A percentile compares a stretch with the other conserved stretches of the same genome.
phyloP scores from a whole-genome alignment of 2,888 invertebrate species.

The Ligdia adustata region DNA sequence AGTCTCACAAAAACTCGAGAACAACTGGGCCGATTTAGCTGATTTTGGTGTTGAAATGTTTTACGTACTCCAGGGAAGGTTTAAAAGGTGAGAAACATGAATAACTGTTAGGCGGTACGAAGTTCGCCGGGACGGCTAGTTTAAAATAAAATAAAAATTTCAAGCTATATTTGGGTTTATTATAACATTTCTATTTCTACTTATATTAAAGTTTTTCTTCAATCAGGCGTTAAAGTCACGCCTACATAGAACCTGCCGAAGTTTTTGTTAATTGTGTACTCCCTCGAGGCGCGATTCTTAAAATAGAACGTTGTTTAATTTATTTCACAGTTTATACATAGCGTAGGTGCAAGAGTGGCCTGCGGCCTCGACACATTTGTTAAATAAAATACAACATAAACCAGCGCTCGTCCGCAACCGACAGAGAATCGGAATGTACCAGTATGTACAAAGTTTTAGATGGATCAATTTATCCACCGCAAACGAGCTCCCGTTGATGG shows the following conservation, averaged over 20 bases:
- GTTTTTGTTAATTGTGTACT: slow-evolving; percentile 19
- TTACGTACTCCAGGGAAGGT: no score
- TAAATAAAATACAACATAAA: slow-evolving; percentile 45
- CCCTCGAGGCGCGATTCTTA: slow-evolving; percentile 26
- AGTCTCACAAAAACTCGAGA: no score
- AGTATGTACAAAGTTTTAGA: slow-evolving; percentile 6
- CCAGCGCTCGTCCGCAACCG: slow-evolving; percentile 34
- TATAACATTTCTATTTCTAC: slow-evolving; percentile 1
- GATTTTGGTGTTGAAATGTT: no score
- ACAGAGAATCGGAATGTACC: slow-evolving; percentile 17
- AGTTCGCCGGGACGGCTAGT: no score
- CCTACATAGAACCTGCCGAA: slow-evolving; percentile 13
- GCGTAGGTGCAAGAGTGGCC: slow-evolving; percentile 49
- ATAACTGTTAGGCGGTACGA: no score
- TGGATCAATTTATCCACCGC: slow-evolving; percentile 4
- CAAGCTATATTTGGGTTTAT: neutral
- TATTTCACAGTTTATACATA: slow-evolving; percentile 32
- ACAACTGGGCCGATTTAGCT: no score
- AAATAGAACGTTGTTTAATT: slow-evolving; percentile 42
- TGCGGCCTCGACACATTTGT: slow-evolving; percentile 60
- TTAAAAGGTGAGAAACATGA: no score
- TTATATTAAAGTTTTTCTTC: slow-evolving; percentile 2
- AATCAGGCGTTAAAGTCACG: slow-evolving; percentile 8
- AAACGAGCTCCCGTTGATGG: slow-evolving; percentile 37
- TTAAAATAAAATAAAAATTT: no score